A percentile compares a stretch with the other conserved stretches of the same genome.
These are phyloP conservation scores for Cervus canadensis DNA, from an alignment of 2,113 vertebrate species.

Conservation along the genomic window DNA sequence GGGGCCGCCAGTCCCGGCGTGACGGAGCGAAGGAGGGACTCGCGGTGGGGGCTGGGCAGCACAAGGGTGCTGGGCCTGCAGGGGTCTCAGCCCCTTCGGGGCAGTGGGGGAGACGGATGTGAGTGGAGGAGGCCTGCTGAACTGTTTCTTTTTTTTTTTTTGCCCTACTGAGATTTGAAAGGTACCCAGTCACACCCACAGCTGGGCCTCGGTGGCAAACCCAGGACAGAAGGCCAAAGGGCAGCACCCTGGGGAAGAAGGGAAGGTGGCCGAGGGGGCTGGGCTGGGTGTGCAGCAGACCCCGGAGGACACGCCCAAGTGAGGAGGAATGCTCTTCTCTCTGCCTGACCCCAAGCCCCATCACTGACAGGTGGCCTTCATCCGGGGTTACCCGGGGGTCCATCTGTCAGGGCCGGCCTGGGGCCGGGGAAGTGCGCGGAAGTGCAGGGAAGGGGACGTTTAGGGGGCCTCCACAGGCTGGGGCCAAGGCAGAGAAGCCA, in stretches of 20 bases:
- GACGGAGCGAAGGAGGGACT: neutral
- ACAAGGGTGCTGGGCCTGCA: neutral
- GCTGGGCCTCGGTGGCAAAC: neutral
- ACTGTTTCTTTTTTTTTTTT: neutral
- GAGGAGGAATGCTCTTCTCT: neutral
- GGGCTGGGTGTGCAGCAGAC: neutral
- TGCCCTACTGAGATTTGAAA: neutral
- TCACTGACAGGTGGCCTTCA: neutral
- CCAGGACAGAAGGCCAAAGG: neutral
- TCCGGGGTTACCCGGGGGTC: neutral
- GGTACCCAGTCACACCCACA: neutral
- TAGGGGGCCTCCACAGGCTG: neutral
- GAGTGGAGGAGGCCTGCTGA: neutral
- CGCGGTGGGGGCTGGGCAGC: neutral
- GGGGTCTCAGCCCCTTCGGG: neutral
- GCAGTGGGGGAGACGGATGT: fast-evolving
- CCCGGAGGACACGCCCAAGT: neutral
- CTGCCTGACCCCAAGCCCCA: neutral
- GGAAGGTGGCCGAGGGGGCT: fast-evolving
- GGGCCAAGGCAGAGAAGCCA: neutral
- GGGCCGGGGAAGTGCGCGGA: no score
- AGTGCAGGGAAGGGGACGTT: no score
- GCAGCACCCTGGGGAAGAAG: neutral
- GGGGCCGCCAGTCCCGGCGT: fast-evolving
- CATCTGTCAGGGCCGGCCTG: neutral